phyloP scores from a whole-genome alignment of 2,797 vertebrate genomes.

The Numenius phaeopus region DNA sequence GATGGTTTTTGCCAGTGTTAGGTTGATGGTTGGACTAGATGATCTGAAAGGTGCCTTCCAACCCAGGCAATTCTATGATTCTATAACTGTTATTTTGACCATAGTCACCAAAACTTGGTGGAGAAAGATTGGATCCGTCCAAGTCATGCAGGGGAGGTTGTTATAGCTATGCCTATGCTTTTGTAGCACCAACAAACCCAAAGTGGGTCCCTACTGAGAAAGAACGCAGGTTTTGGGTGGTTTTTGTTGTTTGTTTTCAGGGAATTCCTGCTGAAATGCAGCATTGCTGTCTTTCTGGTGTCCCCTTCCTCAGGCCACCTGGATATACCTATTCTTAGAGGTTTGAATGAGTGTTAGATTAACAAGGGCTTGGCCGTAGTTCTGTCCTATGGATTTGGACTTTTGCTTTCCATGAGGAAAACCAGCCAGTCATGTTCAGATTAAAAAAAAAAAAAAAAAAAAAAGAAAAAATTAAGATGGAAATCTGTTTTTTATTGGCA shows the following conservation, averaged over 20 bases:
- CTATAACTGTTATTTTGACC: neutral
- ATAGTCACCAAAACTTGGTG: neutral
- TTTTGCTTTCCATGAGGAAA: neutral
- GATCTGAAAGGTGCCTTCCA: too few relatives aligned
- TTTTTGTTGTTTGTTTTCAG: neutral
- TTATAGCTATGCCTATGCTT: fast-evolving
- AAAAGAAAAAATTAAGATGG: neutral
- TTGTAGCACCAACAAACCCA: neutral
- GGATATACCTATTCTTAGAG: neutral
- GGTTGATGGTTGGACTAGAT: too few relatives aligned
- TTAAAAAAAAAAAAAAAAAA: neutral
- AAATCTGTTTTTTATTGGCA: neutral
- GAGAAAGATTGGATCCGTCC: neutral
- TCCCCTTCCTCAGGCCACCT: neutral
- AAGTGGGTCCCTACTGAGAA: neutral
- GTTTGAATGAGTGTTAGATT: neutral
- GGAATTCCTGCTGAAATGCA: neutral
- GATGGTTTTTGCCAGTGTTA: too few relatives aligned
- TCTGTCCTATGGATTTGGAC: neutral
- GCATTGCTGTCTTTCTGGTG: neutral
- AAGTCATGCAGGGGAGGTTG: too few relatives aligned
- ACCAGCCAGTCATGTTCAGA: neutral
- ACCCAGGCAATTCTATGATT: too few relatives aligned
- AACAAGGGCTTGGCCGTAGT: neutral
- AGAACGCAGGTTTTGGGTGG: neutral